These are phyloP conservation scores for Elgaria multicarinata DNA, from an alignment of 2,113 vertebrate species.

Conservation along the genomic window DNA sequence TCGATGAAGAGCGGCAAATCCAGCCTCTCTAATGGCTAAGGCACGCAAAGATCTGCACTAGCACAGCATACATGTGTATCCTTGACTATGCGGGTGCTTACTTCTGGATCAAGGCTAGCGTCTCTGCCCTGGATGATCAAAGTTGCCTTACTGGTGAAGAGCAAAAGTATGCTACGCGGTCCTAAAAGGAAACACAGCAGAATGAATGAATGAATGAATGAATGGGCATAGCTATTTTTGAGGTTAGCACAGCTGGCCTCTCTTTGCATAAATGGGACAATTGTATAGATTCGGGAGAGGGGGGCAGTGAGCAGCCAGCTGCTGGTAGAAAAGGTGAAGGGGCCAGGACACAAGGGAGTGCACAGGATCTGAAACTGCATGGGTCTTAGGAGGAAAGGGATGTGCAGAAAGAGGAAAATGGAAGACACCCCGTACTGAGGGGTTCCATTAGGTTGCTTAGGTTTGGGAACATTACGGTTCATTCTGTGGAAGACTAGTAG, in stretches of 20 bases:
- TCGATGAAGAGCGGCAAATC: background rate
- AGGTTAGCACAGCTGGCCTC: background rate
- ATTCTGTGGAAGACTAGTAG: conserved; percentile 23
- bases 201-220: background rate
- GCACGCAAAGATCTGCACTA: background rate
- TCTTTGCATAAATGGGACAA: background rate
- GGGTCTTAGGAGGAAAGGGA: too few relatives aligned
- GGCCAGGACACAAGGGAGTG: background rate
- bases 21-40: background rate
- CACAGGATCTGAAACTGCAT: background rate
- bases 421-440: background rate
- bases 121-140: background rate
- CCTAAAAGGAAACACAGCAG: background rate
- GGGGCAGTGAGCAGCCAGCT: background rate
- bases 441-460: background rate
- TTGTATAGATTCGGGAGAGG: too few relatives aligned
- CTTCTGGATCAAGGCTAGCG: background rate
- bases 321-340: background rate
- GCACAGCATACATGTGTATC: background rate
- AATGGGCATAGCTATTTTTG: background rate
- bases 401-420: background rate
- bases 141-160: background rate
- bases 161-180: background rate
- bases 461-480: background rate
- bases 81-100: background rate